These are phyloP conservation scores for Phalacrocorax aristotelis DNA, from an alignment of 2,113 vertebrate genomes.

Conservation along the genomic window DNA sequence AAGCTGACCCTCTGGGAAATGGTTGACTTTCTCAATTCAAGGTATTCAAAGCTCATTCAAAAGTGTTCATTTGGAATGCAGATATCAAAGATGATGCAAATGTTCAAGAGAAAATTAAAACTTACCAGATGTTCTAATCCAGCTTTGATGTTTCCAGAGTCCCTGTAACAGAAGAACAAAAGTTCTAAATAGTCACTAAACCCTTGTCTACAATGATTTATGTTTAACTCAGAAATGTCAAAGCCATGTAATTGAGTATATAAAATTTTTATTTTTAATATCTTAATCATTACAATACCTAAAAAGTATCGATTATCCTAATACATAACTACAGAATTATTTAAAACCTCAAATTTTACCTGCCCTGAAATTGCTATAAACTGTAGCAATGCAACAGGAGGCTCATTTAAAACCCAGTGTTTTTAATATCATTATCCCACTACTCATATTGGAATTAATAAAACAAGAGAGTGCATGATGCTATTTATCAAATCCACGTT, in stretches of 20 bases:
- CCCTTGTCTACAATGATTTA: conserved; percentile 65
- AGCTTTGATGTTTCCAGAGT: conserved; percentile 87
- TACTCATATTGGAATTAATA: background rate
- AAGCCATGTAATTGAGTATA: background rate
- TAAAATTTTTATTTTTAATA: background rate
- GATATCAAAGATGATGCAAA: conserved; percentile 90
- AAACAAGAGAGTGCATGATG: background rate
- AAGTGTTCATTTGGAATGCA: conserved; percentile 90
- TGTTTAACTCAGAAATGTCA: conserved; percentile 47
- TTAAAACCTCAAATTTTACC: background rate
- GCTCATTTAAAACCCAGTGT: background rate
- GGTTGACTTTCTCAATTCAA: conserved; percentile 82
- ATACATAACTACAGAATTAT: background rate
- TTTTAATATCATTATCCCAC: background rate
- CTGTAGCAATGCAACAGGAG: background rate
- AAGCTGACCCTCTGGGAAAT: conserved; percentile 82
- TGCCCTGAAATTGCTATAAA: background rate
- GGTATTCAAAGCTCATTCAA: conserved; percentile 86
- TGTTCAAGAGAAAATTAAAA: conserved; percentile 88
- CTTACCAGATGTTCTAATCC: conserved; percentile 99
- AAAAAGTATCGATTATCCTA: background rate
- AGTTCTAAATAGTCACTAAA: conserved; percentile 84
- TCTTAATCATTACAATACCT: background rate
- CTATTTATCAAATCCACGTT: background rate
- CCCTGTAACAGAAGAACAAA: conserved; percentile 92